phyloP scores from a whole-genome alignment of 1,140 invertebrate species.

The Tetramorium parvispinum region DNA sequence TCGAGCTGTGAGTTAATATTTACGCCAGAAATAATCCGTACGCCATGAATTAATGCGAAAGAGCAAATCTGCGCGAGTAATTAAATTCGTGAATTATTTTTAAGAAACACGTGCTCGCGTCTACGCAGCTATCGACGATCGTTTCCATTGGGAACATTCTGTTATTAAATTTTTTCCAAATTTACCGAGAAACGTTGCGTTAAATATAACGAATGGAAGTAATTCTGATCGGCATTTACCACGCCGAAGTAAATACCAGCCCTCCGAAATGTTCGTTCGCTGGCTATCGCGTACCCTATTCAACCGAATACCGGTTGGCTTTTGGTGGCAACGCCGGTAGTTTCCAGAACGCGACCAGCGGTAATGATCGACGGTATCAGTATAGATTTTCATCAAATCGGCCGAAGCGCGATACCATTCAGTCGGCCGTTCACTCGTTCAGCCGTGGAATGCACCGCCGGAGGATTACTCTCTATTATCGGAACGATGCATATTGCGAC shows the following conservation, averaged over 20 bases:
- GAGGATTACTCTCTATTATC: slow-evolving; percentile 54
- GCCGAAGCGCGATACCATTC: slow-evolving; percentile 10
- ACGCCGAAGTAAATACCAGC: background rate
- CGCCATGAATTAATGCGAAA: background rate
- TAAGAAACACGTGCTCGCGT: background rate
- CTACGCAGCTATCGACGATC: background rate
- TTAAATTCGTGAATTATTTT: background rate
- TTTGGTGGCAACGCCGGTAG: slow-evolving; percentile 3
- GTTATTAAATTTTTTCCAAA: too few relatives aligned
- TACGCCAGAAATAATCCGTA: background rate
- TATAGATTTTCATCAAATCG: slow-evolving; percentile 55
- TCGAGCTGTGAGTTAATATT: background rate
- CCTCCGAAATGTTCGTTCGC: slow-evolving; percentile 6
- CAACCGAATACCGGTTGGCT: slow-evolving; percentile 2
- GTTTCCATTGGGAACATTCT: background rate
- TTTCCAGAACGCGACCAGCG: slow-evolving; percentile 37
- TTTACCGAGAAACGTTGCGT: background rate
- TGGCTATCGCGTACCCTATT: background rate
- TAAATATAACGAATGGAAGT: background rate
- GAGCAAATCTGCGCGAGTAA: background rate
- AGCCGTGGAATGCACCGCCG: slow-evolving; percentile 11
- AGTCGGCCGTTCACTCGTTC: slow-evolving; percentile 11
- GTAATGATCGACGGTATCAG: slow-evolving; percentile 55
- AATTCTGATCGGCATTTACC: slow-evolving; percentile 12
- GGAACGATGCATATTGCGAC: slow-evolving; percentile 25